phyloP scores from a whole-genome alignment of 2,888 invertebrate genomes.

The Macropis europaea region DNA sequence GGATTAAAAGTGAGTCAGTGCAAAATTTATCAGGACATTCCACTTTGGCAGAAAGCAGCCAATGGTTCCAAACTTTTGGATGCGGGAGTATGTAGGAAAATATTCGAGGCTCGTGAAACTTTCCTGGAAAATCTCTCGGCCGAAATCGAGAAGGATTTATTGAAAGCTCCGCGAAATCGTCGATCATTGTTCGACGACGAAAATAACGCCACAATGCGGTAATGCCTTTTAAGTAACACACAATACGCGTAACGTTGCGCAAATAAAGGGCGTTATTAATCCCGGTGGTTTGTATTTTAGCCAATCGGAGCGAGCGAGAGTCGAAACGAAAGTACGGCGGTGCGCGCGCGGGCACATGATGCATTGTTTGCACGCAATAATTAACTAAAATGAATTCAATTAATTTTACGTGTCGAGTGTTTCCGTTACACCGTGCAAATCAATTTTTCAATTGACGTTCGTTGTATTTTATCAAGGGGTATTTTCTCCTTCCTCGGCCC shows the following conservation, averaged over 20 bases:
- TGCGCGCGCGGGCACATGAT: neutral
- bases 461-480: neutral
- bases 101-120: too few species aligned
- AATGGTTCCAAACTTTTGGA: too few species aligned
- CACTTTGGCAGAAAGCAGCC: too few species aligned
- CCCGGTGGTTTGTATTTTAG: conserved; percentile 1
- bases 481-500: too few species aligned
- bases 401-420: neutral
- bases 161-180: neutral
- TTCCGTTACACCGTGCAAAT: neutral
- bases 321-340: neutral
- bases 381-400: conserved; percentile 35
- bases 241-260: conserved; percentile 5
- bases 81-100: too few species aligned
- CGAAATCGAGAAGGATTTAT: neutral
- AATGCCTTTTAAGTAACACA: conserved; percentile 12
- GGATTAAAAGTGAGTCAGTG: too few species aligned
- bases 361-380: conserved; percentile 13
- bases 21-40: too few species aligned
- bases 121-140: too few species aligned
- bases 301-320: neutral
- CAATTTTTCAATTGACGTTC: conserved; percentile 8
- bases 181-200: neutral
- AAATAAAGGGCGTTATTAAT: conserved; percentile 32
- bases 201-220: neutral